These are phyloP conservation scores for Deroplatys truncata DNA, from an alignment of 2,888 invertebrate genomes.

Conservation along the genomic window DNA sequence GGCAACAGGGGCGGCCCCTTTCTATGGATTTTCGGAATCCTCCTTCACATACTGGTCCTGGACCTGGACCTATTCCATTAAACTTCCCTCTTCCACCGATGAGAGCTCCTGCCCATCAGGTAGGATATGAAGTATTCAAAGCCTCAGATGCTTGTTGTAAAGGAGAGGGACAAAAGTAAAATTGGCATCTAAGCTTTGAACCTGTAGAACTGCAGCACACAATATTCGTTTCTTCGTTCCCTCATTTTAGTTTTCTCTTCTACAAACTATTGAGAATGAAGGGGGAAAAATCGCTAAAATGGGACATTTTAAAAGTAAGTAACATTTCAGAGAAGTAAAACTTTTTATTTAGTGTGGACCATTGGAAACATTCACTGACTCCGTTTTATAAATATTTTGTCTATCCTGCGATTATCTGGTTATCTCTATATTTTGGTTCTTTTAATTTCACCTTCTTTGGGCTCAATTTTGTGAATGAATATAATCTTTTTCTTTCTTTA, in stretches of 20 bases:
- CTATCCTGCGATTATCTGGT: too few relatives aligned
- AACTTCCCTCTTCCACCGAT: constrained; percentile 22
- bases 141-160: not conserved
- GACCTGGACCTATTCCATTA: constrained; percentile 17
- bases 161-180: not conserved
- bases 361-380: too few relatives aligned
- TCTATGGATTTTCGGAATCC: constrained; percentile 24
- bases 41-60: constrained; percentile 21
- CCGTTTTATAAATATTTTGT: too few relatives aligned
- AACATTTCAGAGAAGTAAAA: too few relatives aligned
- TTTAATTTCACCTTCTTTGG: too few relatives aligned
- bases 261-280: not conserved
- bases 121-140: constrained; percentile 1
- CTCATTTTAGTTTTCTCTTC: not conserved
- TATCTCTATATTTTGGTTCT: too few relatives aligned
- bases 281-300: too few relatives aligned
- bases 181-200: not conserved
- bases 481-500: too few relatives aligned
- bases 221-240: not conserved
- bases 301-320: too few relatives aligned
- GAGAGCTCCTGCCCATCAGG: constrained; percentile 25
- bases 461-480: too few relatives aligned
- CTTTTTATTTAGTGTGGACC: too few relatives aligned
- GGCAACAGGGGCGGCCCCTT: constrained; percentile 21
- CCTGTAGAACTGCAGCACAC: not conserved